Percentiles rank a stretch among this genome's conserved stretches.
Conservation (phyloP, 2,888 invertebrate genomes). For the Chrysodeixis includens region DNA sequence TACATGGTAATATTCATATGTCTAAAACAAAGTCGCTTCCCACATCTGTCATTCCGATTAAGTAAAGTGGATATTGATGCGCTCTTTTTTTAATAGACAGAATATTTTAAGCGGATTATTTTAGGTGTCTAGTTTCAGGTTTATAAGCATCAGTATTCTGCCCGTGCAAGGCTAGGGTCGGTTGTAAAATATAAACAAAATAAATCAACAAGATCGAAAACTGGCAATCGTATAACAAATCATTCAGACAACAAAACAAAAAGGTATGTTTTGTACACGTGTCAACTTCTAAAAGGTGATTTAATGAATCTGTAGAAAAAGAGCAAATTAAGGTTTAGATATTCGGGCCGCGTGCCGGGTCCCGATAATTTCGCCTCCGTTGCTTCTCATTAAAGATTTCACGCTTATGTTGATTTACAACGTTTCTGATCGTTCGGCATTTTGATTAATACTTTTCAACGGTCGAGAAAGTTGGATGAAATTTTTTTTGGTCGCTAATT, state of each 20-base stretch:
- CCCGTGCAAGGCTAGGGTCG: too few species aligned
- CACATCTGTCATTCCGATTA: too few species aligned
- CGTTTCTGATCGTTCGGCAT: constrained; percentile 64
- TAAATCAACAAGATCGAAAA: not conserved
- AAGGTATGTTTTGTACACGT: constrained; percentile 54
- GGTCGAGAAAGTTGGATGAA: constrained; percentile 58
- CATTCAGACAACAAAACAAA: not conserved
- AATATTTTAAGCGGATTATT: too few species aligned
- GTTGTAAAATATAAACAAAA: not conserved
- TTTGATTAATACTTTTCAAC: constrained; percentile 70
- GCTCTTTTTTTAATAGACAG: too few species aligned
- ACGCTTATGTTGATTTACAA: constrained; percentile 65
- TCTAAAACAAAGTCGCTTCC: not conserved
- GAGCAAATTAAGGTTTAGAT: constrained; percentile 70
- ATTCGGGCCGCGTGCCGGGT: constrained; percentile 56
- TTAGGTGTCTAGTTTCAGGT: too few species aligned
- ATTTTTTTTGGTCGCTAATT: constrained; percentile 60
- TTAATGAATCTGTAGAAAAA: constrained; percentile 70
- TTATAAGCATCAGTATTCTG: too few species aligned
- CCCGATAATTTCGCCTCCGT: constrained; percentile 67
- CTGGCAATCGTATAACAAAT: not conserved
- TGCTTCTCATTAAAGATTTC: constrained; percentile 72
- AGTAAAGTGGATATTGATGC: too few species aligned
- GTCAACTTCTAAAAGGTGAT: constrained; percentile 69
- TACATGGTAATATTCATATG: too few species aligned